Base-by-base conservation (phyloP, 2,113 vertebrate genomes). In the Girardinichthys multiradiatus region DNA sequence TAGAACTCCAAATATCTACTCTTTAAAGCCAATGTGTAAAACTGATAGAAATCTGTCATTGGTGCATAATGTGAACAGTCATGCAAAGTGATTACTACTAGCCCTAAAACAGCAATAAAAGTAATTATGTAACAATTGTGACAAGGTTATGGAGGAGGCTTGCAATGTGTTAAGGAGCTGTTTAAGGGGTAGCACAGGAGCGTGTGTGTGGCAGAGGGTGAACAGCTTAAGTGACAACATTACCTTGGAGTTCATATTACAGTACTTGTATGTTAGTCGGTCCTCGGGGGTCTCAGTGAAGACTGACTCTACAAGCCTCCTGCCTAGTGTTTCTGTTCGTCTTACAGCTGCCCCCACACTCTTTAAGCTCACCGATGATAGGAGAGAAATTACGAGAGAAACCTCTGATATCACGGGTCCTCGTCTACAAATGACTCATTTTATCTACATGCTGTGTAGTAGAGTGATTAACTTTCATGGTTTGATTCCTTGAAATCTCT, bases 251-350 rank as follows among this genome's bases (percentile, higher is more conserved):
- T 71, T 81, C 72, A 78, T 82, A 81, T 76, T 79, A 63, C 81
- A 73, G 35, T 13, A 59, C 71, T 64, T 79, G 69, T 72, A 72
- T 74, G 84, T 82, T 75, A 79, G 57, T 70, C 35, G 58, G 60
- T 65, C 67, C 75, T 87, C 31, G 6, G 80, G 81, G 80, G 72
- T 75, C 39, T 51, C 4, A 1, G 31, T 69, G 48, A 59, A 39
- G 72, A 64, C 58, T 4, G 15, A 30, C 72, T 87, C 73, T 63
- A 45, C 51, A 69, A 76, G 68, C 37, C 67, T 80, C 64, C 61
- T 60, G 68, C 67, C 86, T 70, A 65, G 81, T 86, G 76, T 89
- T 87, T 77, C 72, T 83, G 77, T 73, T 74, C 66, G 75, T 70
- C 64, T 75, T 70, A 69, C 74, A 86, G 81, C 80, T 86, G 82